Base-by-base conservation (phyloP, 2,113 vertebrate genomes). In the Burhinus bistriatus region DNA sequence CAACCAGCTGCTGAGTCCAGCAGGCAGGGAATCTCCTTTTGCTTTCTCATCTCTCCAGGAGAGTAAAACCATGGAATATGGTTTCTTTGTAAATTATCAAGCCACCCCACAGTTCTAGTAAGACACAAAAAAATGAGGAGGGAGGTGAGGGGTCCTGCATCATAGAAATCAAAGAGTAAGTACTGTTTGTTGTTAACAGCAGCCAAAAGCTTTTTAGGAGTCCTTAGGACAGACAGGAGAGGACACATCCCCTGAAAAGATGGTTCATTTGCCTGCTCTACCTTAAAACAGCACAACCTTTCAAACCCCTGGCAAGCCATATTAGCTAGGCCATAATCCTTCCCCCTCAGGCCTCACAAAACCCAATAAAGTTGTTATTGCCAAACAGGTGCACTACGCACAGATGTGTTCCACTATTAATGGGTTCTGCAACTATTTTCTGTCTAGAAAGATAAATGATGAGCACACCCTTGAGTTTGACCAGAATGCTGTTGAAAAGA, bases 331-430 rank as follows among this genome's bases (percentile, higher is more conserved):
- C 76, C 51, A 83, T 66, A 81, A 90, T 90, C 76, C 55, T 69
- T 38, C 49, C 51, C 66, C 45, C 59, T 38, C 71, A n/a, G 64
- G 76, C 80, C 79, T 88, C 79, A 75, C 80, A 95, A 90, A 95
- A 77, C 47, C 72, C 76, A 92, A 22, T 90, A 16, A 90, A 89
- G 55, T 58, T 4, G 0, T 90, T 89, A 86, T 44, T 92, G 86
- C 94, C 89, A 52, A 61, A 68, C 92, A 42, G 59, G 59, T 64
- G 61, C 72, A 49, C 64, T 38, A 54, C 3, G 2, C 65, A 68
- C 80, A 82, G 86, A 61, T 84, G 72, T 55, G 76, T 89, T 90
- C 83, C 38, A 80, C 80, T 81, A 78, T 83, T 93, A 90, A 92
- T 49, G 85, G 29, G 32, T 4, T 92, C 83, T 90, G 68, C 79